These are phyloP conservation scores for Catharus ustulatus DNA, from an alignment of 2,797 vertebrate species.

Conservation along the genomic window DNA sequence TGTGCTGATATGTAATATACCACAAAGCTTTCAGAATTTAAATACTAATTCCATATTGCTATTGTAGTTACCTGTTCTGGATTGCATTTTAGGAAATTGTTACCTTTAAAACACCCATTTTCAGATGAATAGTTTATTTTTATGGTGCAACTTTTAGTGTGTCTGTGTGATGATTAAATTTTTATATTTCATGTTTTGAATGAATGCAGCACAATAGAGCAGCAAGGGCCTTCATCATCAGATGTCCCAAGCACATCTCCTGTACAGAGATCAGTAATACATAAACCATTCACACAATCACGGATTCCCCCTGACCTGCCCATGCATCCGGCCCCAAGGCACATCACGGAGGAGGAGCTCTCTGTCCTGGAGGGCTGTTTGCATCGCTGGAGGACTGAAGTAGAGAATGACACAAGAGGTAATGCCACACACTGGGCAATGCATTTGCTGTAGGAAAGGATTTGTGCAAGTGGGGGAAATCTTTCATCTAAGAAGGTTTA, in stretches of 20 bases:
- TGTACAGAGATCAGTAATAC: constrained; percentile 86
- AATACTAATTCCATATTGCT: background rate
- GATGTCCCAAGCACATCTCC: constrained; percentile 81
- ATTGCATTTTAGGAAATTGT: background rate
- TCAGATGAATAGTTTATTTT: background rate
- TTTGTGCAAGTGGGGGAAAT: background rate
- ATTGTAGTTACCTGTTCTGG: background rate
- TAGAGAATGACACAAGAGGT: constrained; percentile 97
- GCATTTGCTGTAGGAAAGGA: background rate
- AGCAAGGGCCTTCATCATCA: constrained; percentile 77
- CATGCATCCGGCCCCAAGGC: constrained; percentile 96
- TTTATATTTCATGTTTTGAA: constrained; percentile 31
- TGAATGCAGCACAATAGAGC: constrained; percentile 85
- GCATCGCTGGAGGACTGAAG: constrained; percentile 98
- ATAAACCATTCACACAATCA: constrained; percentile 98
- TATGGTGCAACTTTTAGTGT: background rate
- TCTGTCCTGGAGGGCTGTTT: constrained; percentile 93
- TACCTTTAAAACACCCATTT: background rate
- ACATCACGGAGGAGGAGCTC: constrained; percentile 95
- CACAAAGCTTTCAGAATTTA: background rate
- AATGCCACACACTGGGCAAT: background rate
- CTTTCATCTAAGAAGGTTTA: background rate
- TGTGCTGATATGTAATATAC: background rate
- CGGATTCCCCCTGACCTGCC: constrained; percentile 92
- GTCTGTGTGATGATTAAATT: background rate